Evolutionary conservation across 2,797 vertebrate species (phyloP), one percentile per base, ranked within the genome.

Genomic region (Buceros bicornis): DNA sequence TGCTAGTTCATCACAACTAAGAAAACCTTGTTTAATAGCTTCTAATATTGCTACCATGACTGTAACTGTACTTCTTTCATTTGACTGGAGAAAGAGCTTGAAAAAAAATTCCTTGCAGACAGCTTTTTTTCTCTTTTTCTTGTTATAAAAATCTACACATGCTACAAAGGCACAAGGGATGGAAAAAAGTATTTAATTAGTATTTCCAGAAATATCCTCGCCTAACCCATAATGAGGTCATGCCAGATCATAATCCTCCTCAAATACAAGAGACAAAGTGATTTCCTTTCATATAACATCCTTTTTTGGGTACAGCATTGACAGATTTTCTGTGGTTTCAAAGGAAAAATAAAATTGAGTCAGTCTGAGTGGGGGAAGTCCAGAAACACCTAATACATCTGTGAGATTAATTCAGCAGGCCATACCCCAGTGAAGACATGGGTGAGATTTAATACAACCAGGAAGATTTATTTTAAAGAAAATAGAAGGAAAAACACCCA

Each of bases 141-240:
- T 90, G 88, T 95, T 53, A 91, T 70, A 95, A 95, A 95, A 95
- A 48, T 91, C 97, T 96, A 89, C 53, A 85, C 70, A 87, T 87
- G 89, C 89, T 95, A 83, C 54, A 70, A 96, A 96, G 96, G 95
- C 93, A 96, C 94, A 97, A 95, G 81, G 96, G 93, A 98, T 90
- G 94, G 94, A 93, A 93, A 40, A 83, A 96, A 97, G 95, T 95
- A 97, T 97, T 97, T 98, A 95, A 97, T 96, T 97, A 97, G 96
- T 96, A 94, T 96, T 97, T 98, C 97, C 97, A 97, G 93, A 97
- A 98, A 97, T 97, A 97, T 96, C 96, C 89, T 96, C 86, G 86
- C 85, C 96, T 95, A 65, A 89, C 93, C 97, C 92, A 92, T 96
- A 97, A 97, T 96, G 97, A 97, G 96, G 96, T 97, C 96, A 96